A percentile compares a stretch with the other conserved stretches of the same genome.
These are phyloP conservation scores for Halcyon senegalensis DNA, from an alignment of 2,113 vertebrate species.

Conservation along the genomic window DNA sequence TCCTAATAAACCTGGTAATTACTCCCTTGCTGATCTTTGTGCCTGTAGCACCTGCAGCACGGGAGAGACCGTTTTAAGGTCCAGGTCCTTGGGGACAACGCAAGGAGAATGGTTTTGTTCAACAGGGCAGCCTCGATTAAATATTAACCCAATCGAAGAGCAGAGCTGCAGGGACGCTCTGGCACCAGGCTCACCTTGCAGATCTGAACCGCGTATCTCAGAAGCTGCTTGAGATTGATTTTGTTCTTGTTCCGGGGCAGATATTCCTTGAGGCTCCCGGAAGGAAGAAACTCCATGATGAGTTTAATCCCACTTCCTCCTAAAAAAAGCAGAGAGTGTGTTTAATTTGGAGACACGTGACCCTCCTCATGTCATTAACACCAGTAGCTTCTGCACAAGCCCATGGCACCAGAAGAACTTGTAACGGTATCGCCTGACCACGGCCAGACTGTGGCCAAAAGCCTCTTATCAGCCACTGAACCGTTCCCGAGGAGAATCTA, in stretches of 20 bases:
- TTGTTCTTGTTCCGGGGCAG: constrained; percentile 88
- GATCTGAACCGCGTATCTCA: constrained; percentile 91
- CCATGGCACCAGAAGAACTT: rapidly evolving
- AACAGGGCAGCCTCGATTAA: too few species aligned
- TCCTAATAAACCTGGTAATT: rapidly evolving
- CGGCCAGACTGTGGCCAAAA: rapidly evolving
- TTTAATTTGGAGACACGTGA: background rate
- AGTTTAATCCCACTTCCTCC: constrained; percentile 93
- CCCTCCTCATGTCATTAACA: background rate
- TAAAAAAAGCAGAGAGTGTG: constrained; percentile 6
- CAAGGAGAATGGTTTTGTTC: background rate
- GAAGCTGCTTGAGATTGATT: constrained; percentile 84
- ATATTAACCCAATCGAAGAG: background rate
- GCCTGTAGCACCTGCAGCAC: background rate
- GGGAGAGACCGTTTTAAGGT: background rate
- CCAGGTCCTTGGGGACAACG: background rate
- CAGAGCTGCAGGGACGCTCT: background rate
- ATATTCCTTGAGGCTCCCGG: constrained; percentile 96
- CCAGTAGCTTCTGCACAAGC: background rate
- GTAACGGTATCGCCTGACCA: rapidly evolving
- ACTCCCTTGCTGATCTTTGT: background rate
- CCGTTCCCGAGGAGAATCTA: background rate
- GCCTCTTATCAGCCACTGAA: background rate
- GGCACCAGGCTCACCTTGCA: constrained; percentile 83
- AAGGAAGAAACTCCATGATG: constrained; percentile 97